Base-by-base conservation (phyloP, 2,797 vertebrate species). In the Ambastaia sidthimunki region DNA sequence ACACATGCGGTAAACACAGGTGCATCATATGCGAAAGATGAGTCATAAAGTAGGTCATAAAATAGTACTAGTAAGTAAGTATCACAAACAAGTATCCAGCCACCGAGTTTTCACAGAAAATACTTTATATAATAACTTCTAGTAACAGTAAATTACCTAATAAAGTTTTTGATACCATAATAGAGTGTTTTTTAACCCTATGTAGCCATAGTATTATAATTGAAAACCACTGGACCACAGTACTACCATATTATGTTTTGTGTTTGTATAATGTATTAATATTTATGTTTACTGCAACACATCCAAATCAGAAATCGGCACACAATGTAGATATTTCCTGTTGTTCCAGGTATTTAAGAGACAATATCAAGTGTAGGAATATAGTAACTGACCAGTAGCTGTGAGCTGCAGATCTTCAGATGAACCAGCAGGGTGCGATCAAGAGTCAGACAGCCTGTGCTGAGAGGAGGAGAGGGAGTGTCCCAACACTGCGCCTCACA, bases 361-460 rank as follows among this genome's bases (percentile, higher is more conserved):
- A 60, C 57, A 9, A 65, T 31, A 19, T 4, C 0, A 37, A 11
- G 16, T 66, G 50, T 25, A 21, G 0, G 19, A 25, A 7, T 52
- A n/a, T 23, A 66, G 50, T 4, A 57, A 74, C 95, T 92, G 90
- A 99, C 98, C 96, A 97, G 89, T 48, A 99, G 91, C 87, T 98
- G 93, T 62, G 81, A 80, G 82, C 93, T 96, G 92, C 97, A 98
- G 89, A 94, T 94, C 88, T 91, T 91, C 74, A 98, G 89, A 83
- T 99, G 98, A 66, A 94, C 91, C 88, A 96, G 92, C 80, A 99
- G 90, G 66, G 94, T 89, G 80, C 87, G 86, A 83, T 99, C 96
- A 84, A 99, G 92, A 76, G 92, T 82, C 60, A 89, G 83, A 31
- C 91, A 96, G 83, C 95, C 94, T 0, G 97, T 97, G 87, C 94